Percentiles rank a stretch among this genome's conserved stretches.
Evolutionary conservation across 2,888 invertebrate species (phyloP).

Genomic region (Sminthurides aquaticus): DNA sequence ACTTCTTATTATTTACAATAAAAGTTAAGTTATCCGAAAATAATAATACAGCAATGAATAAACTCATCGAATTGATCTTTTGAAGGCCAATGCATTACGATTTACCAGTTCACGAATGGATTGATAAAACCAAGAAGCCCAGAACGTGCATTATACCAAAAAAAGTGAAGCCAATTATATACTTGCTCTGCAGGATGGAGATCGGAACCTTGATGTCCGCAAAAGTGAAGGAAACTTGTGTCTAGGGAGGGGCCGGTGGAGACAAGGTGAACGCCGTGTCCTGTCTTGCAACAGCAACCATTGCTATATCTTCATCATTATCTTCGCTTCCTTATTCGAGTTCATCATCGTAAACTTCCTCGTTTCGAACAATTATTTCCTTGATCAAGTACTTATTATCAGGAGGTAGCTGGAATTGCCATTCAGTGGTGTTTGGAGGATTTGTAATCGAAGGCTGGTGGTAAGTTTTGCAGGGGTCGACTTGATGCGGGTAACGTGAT

Average conservation of each 20-base stretch:
- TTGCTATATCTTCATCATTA: background rate
- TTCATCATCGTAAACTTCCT: background rate
- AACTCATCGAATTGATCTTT: too few species aligned
- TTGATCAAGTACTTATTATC: background rate
- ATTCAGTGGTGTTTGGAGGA: background rate
- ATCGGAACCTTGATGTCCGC: conserved; percentile 31
- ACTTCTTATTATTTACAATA: too few species aligned
- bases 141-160: conserved; percentile 35
- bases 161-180: conserved; percentile 36
- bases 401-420: background rate
- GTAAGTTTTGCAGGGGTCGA: too few species aligned
- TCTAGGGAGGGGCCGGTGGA: conserved; percentile 19
- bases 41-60: too few species aligned
- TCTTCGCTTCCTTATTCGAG: background rate
- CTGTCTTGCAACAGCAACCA: conserved; percentile 4
- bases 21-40: too few species aligned
- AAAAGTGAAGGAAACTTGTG: conserved; percentile 23
- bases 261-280: background rate
- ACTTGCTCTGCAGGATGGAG: conserved; percentile 30
- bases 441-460: too few species aligned
- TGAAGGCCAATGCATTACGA: too few species aligned
- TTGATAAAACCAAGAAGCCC: conserved; percentile 37
- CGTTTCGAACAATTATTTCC: background rate
- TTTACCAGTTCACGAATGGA: conserved; percentile 31
- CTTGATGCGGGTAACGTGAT: too few species aligned